Evolutionary conservation across 2,797 vertebrate species (phyloP), one percentile per base, ranked within the genome.

Genomic region (Natrix natrix): DNA sequence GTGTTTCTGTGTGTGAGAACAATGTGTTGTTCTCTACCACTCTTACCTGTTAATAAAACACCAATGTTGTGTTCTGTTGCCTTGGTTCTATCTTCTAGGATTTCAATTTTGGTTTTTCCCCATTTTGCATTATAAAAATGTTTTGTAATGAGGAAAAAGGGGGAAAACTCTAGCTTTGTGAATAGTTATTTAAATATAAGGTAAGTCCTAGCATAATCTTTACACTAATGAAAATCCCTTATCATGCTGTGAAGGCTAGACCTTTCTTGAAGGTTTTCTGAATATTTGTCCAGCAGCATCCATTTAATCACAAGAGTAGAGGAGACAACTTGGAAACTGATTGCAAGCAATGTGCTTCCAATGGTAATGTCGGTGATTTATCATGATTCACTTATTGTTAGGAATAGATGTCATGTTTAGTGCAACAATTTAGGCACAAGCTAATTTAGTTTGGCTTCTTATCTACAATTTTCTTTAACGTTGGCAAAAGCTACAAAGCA

Each of bases 371-470:
- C 78, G 54, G 88, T 37, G 4, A 0, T 94, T 96, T 95, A 83
- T 95, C 94, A 94, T 94, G 61, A 90, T 91, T 94, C 86, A 78
- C 74, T 92, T 8, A 0, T 94, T 89, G 1, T 0, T 3, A 88
- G 91, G 90, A 91, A 93, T 91, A 94, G 92, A 91, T 90, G 87
- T 91, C 92, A 88, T 78, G 86, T 89, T 96, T 90, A 92, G 10
- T 89, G 94, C 57, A 94, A 90, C 93, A 55, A 92, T 93, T 74
- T 74, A 90, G 95, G 61, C 43, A 32, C 16, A 0, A 93, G 89
- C 28, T 66, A 4, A 93, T 88, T 92, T 91, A 91, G 28, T 55
- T 89, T 86, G 91, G 32, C 61, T 94, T 92, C 92, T 95, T 63
- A 1, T 69, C 92, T 87, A 0, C 0, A 0, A 8, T 66, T 96